A percentile compares a stretch with the other conserved stretches of the same genome.
These are phyloP conservation scores for Bradypodion pumilum DNA, from an alignment of 2,797 vertebrate genomes.

Conservation along the genomic window DNA sequence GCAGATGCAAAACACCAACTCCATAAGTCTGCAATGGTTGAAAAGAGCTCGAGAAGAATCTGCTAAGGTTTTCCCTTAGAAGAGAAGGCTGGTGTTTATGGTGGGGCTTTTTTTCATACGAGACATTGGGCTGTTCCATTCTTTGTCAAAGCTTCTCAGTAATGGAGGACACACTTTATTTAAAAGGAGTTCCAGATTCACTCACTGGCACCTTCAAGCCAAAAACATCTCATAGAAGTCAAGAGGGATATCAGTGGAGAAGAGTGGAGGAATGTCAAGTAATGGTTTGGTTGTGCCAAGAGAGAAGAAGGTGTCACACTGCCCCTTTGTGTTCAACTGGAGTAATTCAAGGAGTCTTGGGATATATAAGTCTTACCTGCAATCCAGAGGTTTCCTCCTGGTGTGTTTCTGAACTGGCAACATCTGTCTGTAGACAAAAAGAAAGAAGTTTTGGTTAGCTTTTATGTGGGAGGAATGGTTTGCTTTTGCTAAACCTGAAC, in stretches of 20 bases:
- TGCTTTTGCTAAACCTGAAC: neutral
- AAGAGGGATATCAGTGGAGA: no score
- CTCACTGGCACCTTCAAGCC: no score
- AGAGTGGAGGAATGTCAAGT: no score
- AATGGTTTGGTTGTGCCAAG: neutral
- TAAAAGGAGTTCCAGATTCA: no score
- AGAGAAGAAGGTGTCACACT: neutral
- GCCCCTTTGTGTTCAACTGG: neutral
- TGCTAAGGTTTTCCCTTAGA: neutral
- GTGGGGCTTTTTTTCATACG: neutral
- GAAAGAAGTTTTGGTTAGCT: neutral
- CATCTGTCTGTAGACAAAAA: neutral
- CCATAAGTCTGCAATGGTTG: no score
- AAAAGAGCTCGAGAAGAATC: neutral
- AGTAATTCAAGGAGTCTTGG: neutral
- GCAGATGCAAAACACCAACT: neutral
- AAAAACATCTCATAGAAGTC: no score
- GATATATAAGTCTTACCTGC: constrained; percentile 4
- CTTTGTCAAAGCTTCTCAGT: no score
- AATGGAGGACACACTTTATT: no score
- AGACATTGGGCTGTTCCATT: no score
- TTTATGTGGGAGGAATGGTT: neutral
- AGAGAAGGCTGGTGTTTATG: neutral
- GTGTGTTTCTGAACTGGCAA: neutral
- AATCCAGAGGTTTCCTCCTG: neutral